phyloP scores from a whole-genome alignment of 2,113 vertebrate species.

The Hippocampus comes region DNA sequence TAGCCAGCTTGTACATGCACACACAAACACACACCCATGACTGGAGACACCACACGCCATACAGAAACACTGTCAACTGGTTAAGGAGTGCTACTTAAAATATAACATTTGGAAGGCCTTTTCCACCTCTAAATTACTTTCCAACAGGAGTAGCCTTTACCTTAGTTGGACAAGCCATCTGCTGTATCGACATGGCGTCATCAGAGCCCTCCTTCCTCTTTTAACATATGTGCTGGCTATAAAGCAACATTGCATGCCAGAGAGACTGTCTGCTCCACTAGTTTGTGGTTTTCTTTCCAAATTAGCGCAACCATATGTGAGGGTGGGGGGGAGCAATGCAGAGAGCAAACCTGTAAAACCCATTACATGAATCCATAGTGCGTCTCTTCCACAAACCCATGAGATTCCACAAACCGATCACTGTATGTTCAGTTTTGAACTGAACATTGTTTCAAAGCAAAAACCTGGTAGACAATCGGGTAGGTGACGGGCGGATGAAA shows the following conservation, averaged over 20 bases:
- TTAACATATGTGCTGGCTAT: conserved; percentile 56
- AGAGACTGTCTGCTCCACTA: conserved; percentile 45
- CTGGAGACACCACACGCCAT: conserved; percentile 36
- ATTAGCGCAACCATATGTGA: conserved; percentile 38
- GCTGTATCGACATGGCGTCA: conserved; percentile 41
- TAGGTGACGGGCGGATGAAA: conserved; percentile 19
- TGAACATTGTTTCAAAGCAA: conserved; percentile 34
- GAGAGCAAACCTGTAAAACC: conserved; percentile 55
- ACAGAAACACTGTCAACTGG: conserved; percentile 23
- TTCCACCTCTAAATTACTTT: not conserved
- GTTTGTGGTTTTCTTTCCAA: conserved; percentile 61
- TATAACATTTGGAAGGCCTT: not conserved
- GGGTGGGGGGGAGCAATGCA: conserved; percentile 6
- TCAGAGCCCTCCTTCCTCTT: conserved; percentile 36
- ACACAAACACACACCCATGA: not conserved
- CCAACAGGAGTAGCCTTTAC: conserved; percentile 12
- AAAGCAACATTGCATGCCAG: conserved; percentile 40
- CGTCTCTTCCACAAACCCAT: conserved; percentile 22
- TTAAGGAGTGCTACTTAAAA: conserved; percentile 8
- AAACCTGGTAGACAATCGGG: not conserved
- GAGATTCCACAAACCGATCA: conserved; percentile 6
- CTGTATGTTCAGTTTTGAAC: conserved; percentile 20
- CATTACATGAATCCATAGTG: conserved; percentile 46
- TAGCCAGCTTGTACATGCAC: conserved; percentile 50
- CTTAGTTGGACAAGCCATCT: conserved; percentile 15